A percentile compares a stretch with the other conserved stretches of the same genome.
These are phyloP conservation scores for Glossosoma conforme DNA, from an alignment of 1,140 invertebrate species.

Conservation along the genomic window DNA sequence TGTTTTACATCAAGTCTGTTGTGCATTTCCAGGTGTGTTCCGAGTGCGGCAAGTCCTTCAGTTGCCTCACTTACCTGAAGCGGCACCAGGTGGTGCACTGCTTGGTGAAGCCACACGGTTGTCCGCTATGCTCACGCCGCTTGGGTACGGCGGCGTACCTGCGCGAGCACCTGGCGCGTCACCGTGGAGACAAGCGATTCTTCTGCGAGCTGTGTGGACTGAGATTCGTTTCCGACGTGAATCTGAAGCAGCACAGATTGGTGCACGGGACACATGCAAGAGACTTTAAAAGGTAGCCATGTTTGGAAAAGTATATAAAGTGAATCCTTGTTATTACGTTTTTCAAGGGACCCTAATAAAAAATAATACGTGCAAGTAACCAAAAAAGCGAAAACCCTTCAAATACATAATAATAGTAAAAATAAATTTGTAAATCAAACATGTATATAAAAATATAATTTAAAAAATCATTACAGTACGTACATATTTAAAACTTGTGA, in stretches of 20 bases:
- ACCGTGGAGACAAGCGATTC: constrained; percentile 21
- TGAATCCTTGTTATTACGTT: too few species aligned
- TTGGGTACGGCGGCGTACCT: constrained; percentile 21
- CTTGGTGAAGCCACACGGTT: constrained; percentile 36
- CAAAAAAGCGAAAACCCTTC: too few species aligned
- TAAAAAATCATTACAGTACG: too few species aligned
- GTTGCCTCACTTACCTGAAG: constrained; percentile 28
- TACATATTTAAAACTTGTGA: too few species aligned
- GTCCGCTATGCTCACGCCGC: constrained; percentile 14
- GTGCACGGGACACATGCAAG: constrained; percentile 23
- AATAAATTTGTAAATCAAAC: too few species aligned
- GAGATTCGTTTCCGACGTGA: constrained; percentile 24
- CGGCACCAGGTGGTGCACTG: constrained; percentile 31
- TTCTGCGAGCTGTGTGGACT: constrained; percentile 25
- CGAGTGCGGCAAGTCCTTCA: constrained; percentile 30
- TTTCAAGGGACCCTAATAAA: too few species aligned
- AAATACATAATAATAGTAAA: too few species aligned
- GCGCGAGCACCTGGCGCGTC: constrained; percentile 23
- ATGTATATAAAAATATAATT: too few species aligned
- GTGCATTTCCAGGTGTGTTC: constrained; percentile 21
- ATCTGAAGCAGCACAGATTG: constrained; percentile 28
- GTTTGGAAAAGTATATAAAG: too few species aligned
- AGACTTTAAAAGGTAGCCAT: constrained; percentile 30
- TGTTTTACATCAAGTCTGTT: background rate
- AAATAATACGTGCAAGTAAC: too few species aligned